These are phyloP conservation scores for Alouatta palliata DNA, from an alignment of 2,113 vertebrate species.

Conservation along the genomic window DNA sequence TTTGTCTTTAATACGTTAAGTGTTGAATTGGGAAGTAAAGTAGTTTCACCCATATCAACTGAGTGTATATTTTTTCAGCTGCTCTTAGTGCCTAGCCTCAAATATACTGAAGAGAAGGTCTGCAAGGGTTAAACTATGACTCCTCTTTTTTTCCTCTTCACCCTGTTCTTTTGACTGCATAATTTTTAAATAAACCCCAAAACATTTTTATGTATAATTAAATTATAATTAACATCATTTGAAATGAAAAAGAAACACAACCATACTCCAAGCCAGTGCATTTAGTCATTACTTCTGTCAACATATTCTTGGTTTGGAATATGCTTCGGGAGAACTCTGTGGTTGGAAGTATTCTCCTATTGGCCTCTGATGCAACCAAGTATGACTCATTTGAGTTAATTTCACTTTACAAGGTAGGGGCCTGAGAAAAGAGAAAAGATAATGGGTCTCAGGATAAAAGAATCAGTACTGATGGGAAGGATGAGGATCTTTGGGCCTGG, in stretches of 20 bases:
- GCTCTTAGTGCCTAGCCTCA: background rate
- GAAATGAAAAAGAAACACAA: slow-evolving; percentile 10
- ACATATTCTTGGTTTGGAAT: slow-evolving; percentile 23
- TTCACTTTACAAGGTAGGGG: background rate
- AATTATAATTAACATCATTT: slow-evolving; percentile 14
- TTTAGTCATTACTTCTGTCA: slow-evolving; percentile 7
- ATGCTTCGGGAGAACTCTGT: background rate
- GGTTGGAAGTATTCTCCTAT: background rate
- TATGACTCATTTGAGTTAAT: slow-evolving; percentile 30
- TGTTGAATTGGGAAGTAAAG: background rate
- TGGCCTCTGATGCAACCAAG: background rate
- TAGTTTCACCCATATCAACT: background rate
- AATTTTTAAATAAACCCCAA: slow-evolving; percentile 26
- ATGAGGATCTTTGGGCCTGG: background rate
- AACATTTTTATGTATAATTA: background rate
- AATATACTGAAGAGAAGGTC: background rate
- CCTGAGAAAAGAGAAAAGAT: slow-evolving; percentile 4
- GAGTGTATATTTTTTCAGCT: background rate
- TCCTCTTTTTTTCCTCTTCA: background rate
- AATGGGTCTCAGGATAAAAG: background rate
- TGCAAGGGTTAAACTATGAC: background rate
- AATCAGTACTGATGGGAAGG: background rate
- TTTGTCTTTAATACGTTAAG: background rate
- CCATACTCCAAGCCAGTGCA: background rate
- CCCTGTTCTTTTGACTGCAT: background rate